Percentiles rank a stretch among this genome's conserved stretches.
These are phyloP conservation scores for Nansenia antarctica DNA, from an alignment of 2,113 vertebrate genomes.

Conservation along the genomic window DNA sequence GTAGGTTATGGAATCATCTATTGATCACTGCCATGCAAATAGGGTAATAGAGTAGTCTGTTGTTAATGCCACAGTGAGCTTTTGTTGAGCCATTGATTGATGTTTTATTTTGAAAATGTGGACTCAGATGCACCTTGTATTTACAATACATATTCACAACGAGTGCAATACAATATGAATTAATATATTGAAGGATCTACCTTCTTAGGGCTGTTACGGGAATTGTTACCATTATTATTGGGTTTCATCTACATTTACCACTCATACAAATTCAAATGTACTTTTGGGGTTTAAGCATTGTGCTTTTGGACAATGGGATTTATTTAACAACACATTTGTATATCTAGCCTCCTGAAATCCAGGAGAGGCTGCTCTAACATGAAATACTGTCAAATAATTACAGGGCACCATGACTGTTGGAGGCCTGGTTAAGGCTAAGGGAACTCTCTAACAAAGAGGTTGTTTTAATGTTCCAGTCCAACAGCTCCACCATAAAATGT, in stretches of 20 bases:
- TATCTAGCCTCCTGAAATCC: conserved; percentile 20
- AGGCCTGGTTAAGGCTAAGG: background rate
- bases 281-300: no score
- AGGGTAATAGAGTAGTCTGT: background rate
- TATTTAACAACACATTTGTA: conserved; percentile 21
- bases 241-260: background rate
- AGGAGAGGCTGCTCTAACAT: conserved; percentile 14
- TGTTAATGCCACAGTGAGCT: background rate
- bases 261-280: background rate
- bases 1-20: conserved; percentile 24
- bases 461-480: background rate
- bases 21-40: conserved; percentile 7
- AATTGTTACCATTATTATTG: background rate
- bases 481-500: conserved; percentile 1
- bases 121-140: background rate
- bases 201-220: background rate
- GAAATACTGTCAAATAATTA: conserved; percentile 31
- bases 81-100: background rate
- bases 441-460: background rate
- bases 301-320: conserved; percentile 22
- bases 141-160: background rate
- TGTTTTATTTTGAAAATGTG: background rate
- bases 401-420: conserved; percentile 2
- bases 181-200: background rate
- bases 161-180: background rate